These are phyloP conservation scores for Hemithea aestivaria DNA, from an alignment of 2,888 invertebrate species.

Conservation along the genomic window DNA sequence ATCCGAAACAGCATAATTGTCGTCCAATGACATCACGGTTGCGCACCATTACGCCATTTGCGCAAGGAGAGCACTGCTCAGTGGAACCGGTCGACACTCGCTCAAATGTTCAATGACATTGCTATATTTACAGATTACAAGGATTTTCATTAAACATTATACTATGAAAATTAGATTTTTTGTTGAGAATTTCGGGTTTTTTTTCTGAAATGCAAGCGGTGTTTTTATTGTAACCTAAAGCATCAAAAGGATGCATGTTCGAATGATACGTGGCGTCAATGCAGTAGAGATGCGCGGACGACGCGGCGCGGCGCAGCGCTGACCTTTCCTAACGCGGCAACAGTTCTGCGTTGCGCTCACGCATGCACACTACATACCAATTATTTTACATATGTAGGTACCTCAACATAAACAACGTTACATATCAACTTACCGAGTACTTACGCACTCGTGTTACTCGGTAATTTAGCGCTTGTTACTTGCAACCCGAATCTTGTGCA, in stretches of 20 bases:
- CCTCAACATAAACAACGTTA: no score
- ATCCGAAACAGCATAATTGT: not conserved
- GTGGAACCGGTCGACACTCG: conserved; percentile 32
- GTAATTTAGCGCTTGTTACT: no score
- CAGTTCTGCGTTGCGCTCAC: conserved; percentile 40
- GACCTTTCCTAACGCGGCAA: conserved; percentile 61
- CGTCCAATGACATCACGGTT: conserved; percentile 16
- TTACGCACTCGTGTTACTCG: no score
- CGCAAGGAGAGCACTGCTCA: conserved; percentile 31
- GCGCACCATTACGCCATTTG: conserved; percentile 35
- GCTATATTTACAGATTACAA: conserved; percentile 8
- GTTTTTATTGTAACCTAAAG: no score
- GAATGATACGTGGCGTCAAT: no score
- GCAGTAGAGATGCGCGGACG: no score
- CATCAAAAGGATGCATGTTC: no score
- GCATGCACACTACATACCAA: conserved; percentile 22
- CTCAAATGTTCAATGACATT: conserved; percentile 10
- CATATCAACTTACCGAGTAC: no score
- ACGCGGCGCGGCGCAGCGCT: conserved; percentile 44
- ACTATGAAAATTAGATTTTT: no score
- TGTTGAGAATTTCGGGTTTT: no score
- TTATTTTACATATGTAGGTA: conserved; percentile 13
- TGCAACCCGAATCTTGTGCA: not conserved
- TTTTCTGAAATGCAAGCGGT: no score
- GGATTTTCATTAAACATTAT: no score